A percentile compares a stretch with the other conserved stretches of the same genome.
Conservation (phyloP, 2,113 vertebrate genomes). For the Crypturellus undulatus region DNA sequence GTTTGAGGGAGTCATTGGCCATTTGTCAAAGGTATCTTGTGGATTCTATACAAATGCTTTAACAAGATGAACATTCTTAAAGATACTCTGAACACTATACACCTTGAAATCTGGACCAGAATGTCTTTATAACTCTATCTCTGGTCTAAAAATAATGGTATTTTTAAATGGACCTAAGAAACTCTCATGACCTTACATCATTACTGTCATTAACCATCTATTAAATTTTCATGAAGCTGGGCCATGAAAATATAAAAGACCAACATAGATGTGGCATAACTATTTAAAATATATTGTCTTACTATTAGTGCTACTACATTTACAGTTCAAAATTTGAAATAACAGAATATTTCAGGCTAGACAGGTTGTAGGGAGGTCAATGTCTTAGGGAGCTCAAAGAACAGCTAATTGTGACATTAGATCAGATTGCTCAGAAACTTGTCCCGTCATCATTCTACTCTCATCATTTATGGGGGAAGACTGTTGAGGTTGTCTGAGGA, state of each 20-base stretch:
- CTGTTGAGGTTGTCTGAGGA: background rate
- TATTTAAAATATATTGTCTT: background rate
- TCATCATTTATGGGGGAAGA: background rate
- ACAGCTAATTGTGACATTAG: background rate
- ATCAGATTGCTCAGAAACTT: background rate
- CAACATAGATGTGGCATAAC: background rate
- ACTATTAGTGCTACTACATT: background rate
- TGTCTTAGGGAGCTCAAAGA: background rate
- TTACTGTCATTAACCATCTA: background rate
- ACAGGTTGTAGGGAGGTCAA: background rate
- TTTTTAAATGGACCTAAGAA: background rate
- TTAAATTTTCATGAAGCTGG: background rate
- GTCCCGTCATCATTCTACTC: background rate
- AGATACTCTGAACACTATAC: background rate
- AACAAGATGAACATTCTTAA: background rate
- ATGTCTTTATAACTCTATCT: background rate
- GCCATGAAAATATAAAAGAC: background rate
- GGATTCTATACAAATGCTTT: background rate
- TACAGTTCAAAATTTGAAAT: background rate
- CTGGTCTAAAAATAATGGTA: background rate
- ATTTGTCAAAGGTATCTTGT: background rate
- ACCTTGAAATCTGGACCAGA: background rate
- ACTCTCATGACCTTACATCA: background rate
- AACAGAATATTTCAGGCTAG: background rate
- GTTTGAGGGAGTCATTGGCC: background rate